Evolutionary conservation across 2,113 vertebrate genomes (phyloP).

Genomic region (Microtus pennsylvanicus): DNA sequence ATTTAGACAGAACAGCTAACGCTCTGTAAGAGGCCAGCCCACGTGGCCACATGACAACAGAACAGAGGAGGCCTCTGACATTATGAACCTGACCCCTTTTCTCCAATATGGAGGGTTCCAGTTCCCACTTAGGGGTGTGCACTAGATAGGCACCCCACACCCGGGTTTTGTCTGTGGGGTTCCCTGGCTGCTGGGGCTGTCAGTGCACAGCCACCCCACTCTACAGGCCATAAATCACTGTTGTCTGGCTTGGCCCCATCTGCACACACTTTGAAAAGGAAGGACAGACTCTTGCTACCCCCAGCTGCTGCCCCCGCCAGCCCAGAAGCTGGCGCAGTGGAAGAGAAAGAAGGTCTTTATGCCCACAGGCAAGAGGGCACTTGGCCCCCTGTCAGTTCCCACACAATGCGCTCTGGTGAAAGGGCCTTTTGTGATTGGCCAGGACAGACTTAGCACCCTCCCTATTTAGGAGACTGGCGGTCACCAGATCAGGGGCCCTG

Average conservation of each 20-base stretch:
- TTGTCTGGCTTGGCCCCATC: neutral
- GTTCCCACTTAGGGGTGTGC: neutral
- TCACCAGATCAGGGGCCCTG: neutral
- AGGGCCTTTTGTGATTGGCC: constrained; percentile 70
- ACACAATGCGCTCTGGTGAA: constrained; percentile 68
- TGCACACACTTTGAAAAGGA: constrained; percentile 70
- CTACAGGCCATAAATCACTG: constrained; percentile 60
- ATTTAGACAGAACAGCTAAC: neutral
- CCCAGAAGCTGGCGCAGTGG: neutral
- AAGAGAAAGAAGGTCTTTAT: constrained; percentile 81
- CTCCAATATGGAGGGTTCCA: neutral
- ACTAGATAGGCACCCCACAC: neutral
- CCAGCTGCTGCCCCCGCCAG: neutral
- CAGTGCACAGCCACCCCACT: neutral
- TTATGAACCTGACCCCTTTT: neutral
- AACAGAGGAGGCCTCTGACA: neutral
- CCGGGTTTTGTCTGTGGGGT: too few relatives aligned
- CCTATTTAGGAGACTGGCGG: neutral
- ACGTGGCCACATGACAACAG: neutral
- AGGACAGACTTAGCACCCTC: constrained; percentile 11
- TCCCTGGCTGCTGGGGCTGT: neutral
- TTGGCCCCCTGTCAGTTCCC: neutral
- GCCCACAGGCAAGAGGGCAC: constrained; percentile 68
- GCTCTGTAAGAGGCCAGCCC: neutral
- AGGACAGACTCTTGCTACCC: constrained; percentile 38